A percentile compares a stretch with the other conserved stretches of the same genome.
Conservation (phyloP, 2,888 invertebrate genomes). For the Drosophila seclusa region DNA sequence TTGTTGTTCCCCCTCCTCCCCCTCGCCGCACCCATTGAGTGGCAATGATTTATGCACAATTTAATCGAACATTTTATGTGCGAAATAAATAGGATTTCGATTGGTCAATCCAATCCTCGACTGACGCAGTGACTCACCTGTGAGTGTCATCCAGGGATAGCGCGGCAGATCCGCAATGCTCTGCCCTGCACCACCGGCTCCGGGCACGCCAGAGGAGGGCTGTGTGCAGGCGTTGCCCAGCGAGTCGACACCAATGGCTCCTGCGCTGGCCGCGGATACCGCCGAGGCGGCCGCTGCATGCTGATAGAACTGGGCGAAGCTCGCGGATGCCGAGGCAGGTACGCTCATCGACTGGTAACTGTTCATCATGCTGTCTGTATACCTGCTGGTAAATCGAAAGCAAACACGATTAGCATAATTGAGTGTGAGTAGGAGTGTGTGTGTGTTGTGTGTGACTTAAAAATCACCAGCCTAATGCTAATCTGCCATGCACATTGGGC, state of each 20-base stretch:
- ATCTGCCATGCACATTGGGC: constrained; percentile 42
- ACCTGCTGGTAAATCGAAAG: constrained; percentile 77
- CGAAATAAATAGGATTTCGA: constrained; percentile 32
- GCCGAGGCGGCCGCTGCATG: constrained; percentile 89
- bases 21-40: constrained; percentile 11
- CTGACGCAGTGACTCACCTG: constrained; percentile 88
- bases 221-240: constrained; percentile 93
- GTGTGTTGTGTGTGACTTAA: constrained; percentile 15
- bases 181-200: constrained; percentile 88
- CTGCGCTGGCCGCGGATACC: constrained; percentile 91
- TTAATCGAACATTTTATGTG: constrained; percentile 52
- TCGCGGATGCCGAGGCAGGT: constrained; percentile 85
- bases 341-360: constrained; percentile 86
- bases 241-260: constrained; percentile 90
- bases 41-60: constrained; percentile 62
- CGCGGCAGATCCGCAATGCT: constrained; percentile 96
- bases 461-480: constrained; percentile 62
- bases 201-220: constrained; percentile 87
- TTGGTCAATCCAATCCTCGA: not conserved
- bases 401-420: constrained; percentile 47
- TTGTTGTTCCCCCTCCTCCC: not conserved
- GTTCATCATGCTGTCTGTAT: constrained; percentile 85
- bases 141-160: constrained; percentile 98
- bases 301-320: constrained; percentile 94
- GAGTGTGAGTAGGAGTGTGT: not conserved